Percentiles rank a stretch among this genome's conserved stretches.
These are phyloP conservation scores for Chrysina gloriosa DNA, from an alignment of 2,888 invertebrate species.

Conservation along the genomic window DNA sequence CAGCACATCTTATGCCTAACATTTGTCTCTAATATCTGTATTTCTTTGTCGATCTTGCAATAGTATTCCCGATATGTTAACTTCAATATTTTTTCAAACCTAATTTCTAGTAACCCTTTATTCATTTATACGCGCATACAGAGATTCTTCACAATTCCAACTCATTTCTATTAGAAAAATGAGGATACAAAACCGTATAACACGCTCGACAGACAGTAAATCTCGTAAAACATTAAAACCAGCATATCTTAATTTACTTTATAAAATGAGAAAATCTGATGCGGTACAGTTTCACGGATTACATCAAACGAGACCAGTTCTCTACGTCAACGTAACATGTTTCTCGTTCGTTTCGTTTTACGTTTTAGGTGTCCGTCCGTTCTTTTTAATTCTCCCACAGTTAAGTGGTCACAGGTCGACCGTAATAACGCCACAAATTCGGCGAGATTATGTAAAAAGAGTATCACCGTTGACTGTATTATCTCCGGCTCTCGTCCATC, in stretches of 20 bases:
- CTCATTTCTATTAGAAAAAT: too few species aligned
- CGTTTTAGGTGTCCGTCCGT: constrained; percentile 15
- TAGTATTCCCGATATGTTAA: too few species aligned
- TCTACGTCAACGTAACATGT: constrained; percentile 32
- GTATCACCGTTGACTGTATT: constrained; percentile 28
- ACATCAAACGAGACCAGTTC: constrained; percentile 32
- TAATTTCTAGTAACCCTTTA: too few species aligned
- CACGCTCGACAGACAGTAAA: background rate
- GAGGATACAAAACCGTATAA: background rate
- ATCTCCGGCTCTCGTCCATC: constrained; percentile 21
- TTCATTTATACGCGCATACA: too few species aligned
- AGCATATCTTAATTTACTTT: constrained; percentile 2
- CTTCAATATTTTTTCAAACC: too few species aligned
- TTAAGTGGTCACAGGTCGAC: constrained; percentile 52
- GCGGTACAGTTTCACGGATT: constrained; percentile 12
- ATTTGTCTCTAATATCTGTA: too few species aligned
- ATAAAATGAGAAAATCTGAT: constrained; percentile 17
- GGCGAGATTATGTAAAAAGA: constrained; percentile 50
- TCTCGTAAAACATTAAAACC: background rate
- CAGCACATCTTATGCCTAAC: too few species aligned
- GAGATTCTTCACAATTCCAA: too few species aligned
- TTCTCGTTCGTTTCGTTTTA: constrained; percentile 11
- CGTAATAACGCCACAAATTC: constrained; percentile 54
- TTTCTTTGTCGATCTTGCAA: too few species aligned
- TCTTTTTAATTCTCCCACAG: constrained; percentile 55